phyloP scores from a whole-genome alignment of 92 coral and sea anemone species.

The Umimayanthus chanpuru region DNA sequence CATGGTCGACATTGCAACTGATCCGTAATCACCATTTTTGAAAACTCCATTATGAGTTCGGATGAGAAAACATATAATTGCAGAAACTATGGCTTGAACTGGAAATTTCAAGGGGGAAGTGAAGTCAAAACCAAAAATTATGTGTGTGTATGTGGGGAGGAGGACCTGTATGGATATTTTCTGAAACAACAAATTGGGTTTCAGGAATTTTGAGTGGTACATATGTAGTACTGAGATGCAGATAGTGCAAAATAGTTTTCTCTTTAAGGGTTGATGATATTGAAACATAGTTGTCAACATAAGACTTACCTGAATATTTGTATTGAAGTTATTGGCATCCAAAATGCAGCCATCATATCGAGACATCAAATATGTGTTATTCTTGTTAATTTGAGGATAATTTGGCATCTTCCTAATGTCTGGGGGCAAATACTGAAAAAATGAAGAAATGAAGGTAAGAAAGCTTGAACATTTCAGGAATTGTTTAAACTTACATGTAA shows the following conservation, averaged over 20 bases:
- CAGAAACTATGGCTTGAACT: too few species aligned
- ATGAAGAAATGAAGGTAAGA: not conserved
- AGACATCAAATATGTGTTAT: conserved; percentile 71
- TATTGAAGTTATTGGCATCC: conserved; percentile 66
- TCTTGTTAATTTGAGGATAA: conserved; percentile 70
- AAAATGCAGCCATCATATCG: conserved; percentile 82
- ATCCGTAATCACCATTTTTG: too few species aligned
- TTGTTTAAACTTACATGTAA: too few species aligned
- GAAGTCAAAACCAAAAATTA: too few species aligned
- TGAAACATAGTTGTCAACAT: not conserved
- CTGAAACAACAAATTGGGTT: too few species aligned
- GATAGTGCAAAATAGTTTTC: not conserved
- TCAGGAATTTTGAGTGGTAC: not conserved
- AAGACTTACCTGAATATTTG: conserved; percentile 52
- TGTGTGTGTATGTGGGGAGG: too few species aligned
- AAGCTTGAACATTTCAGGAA: not conserved
- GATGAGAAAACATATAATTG: too few species aligned
- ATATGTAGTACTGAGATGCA: not conserved
- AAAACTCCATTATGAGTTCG: too few species aligned
- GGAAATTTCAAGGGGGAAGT: too few species aligned
- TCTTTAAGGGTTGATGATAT: not conserved
- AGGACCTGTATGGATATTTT: too few species aligned
- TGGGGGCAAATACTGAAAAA: conserved; percentile 66
- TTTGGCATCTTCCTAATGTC: conserved; percentile 76
- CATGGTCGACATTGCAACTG: too few species aligned